phyloP scores from a whole-genome alignment of 2,888 invertebrate species.

The Melanchra persicariae region DNA sequence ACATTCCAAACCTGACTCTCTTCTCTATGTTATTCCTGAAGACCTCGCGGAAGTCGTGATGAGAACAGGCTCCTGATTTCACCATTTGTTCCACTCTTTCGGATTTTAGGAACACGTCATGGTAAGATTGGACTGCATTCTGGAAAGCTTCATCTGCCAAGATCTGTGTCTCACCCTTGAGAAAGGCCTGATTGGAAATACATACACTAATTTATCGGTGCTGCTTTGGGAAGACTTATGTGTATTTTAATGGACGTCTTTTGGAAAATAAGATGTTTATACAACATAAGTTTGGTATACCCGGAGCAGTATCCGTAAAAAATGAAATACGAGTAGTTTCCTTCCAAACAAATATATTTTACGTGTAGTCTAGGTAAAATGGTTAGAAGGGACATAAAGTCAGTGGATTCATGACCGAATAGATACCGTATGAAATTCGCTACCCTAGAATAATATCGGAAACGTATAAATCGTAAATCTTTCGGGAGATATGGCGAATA shows the following conservation, averaged over 20 bases:
- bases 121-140: constrained; percentile 99
- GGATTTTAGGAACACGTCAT: constrained; percentile 98
- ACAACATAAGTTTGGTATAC: too few species aligned
- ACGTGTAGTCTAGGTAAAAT: constrained; percentile 9
- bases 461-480: constrained; percentile 39
- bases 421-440: constrained; percentile 30
- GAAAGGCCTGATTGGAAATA: constrained; percentile 92
- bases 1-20: constrained; percentile 94
- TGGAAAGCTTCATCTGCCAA: constrained; percentile 99
- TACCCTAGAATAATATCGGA: constrained; percentile 35
- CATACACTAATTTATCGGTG: not conserved
- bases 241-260: not conserved
- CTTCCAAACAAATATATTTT: constrained; percentile 20
- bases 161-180: constrained; percentile 99
- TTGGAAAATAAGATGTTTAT: too few species aligned
- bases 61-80: constrained; percentile 99
- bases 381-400: constrained; percentile 27
- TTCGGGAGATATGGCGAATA: constrained; percentile 34
- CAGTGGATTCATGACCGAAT: constrained; percentile 30
- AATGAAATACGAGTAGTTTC: not conserved
- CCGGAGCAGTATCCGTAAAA: not conserved
- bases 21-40: constrained; percentile 99
- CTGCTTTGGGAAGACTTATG: not conserved
- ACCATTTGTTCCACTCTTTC: constrained; percentile 99
- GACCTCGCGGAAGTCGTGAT: constrained; percentile 99